A percentile compares a stretch with the other conserved stretches of the same genome.
phyloP scores from a whole-genome alignment of 2,888 invertebrate genomes.

The Ditylenchus weischeri region DNA sequence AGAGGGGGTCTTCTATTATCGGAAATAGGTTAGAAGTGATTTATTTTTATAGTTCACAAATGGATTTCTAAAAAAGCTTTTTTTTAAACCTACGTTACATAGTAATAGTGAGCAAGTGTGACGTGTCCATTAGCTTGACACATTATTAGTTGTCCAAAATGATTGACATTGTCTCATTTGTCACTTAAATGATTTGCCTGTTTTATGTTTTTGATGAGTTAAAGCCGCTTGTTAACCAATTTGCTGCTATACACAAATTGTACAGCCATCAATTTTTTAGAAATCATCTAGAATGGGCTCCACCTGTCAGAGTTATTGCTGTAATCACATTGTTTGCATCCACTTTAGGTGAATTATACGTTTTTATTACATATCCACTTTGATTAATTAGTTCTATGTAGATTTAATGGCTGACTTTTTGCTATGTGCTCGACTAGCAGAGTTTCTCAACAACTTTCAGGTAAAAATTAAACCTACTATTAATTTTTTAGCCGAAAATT shows the following conservation, averaged over 20 bases:
- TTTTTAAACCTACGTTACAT: no score
- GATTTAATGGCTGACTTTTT: slow-evolving; percentile 58
- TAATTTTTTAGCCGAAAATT: background rate
- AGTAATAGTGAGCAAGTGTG: background rate
- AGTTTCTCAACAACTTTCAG: slow-evolving; percentile 53
- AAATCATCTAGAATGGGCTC: slow-evolving; percentile 56
- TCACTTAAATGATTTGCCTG: background rate
- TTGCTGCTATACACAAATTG: no score
- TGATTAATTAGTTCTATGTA: slow-evolving; percentile 52
- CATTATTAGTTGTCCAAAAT: no score
- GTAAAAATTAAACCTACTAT: slow-evolving; percentile 6
- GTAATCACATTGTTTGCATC: slow-evolving; percentile 56
- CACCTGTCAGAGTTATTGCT: slow-evolving; percentile 55
- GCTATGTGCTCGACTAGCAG: slow-evolving; percentile 53
- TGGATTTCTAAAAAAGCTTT: no score
- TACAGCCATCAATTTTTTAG: slow-evolving; percentile 34
- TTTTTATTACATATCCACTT: no score
- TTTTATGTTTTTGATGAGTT: no score
- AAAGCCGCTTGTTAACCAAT: no score
- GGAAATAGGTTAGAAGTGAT: no score
- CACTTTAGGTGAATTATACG: slow-evolving; percentile 28
- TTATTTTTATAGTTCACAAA: no score
- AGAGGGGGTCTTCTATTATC: no score
- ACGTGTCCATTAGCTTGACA: background rate
- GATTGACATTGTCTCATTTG: background rate